Evolutionary conservation across 2,113 vertebrate species (phyloP), one percentile per base, ranked within the genome.

Genomic region (Theristicus caerulescens): DNA sequence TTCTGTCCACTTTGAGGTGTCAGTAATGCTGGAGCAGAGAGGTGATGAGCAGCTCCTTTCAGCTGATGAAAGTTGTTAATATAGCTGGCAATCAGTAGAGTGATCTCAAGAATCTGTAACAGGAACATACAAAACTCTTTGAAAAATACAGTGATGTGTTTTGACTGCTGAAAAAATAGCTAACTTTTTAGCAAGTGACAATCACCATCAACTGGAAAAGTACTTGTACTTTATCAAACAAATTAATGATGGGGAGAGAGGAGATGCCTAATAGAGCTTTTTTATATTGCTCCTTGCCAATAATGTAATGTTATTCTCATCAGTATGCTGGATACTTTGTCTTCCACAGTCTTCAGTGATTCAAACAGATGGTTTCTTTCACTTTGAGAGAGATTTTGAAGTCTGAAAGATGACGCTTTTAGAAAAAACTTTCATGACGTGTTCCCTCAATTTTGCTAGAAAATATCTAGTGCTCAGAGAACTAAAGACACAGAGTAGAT

Each of bases 21-120:
- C 91, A 99, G 97, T 74, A 99, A 96, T 2, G 98, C 99, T 7
- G 99, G 99, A 54, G 99, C 99, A 38, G 99, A 99, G 82, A 99
- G 99, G 88, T 99, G 99, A 96, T 99, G 99, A 88, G 98, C 97
- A 13, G 98, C 97, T 64, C 98, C 97, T 97, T 99, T 99, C 96
- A 99, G 99, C 92, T 99, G 99, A 88, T 99, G 98, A 24, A 98
- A 97, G 65, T 98, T 99, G 98, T 99, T 99, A 96, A 99, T 98
- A 92, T 99, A 99, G 92, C 98, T 98, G 97, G 99, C 99, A 78
- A 99, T 98, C 95, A 99, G 98, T 59, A 99, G 98, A 62, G 99
- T 99, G 96, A 99, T 98, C 97, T 99, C 99, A 93, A 99, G 98
- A 96, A 99, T 99, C 99, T 99, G 83, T 94, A 94, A 96, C 62